A percentile compares a stretch with the other conserved stretches of the same genome.
Evolutionary conservation across 2,113 vertebrate species (phyloP).

Genomic region (Trichomycterus rosablanca): DNA sequence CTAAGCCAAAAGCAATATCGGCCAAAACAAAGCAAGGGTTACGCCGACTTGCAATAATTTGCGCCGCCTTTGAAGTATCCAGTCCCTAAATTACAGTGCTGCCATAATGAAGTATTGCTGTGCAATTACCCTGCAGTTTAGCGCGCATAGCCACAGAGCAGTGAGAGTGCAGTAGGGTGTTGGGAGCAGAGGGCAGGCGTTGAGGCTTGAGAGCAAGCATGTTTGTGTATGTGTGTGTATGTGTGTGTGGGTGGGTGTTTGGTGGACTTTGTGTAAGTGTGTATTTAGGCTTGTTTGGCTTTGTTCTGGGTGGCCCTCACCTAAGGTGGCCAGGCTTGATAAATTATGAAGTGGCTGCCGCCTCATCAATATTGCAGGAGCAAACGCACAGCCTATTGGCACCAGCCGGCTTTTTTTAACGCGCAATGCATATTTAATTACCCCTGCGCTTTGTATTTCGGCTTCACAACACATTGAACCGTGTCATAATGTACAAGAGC

Average conservation of each 20-base stretch:
- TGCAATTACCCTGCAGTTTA: slow-evolving; percentile 53
- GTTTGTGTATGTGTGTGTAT: slow-evolving; percentile 22
- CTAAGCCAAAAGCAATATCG: slow-evolving; percentile 54
- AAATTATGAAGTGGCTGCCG: slow-evolving; percentile 69
- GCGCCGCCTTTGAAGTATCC: slow-evolving; percentile 65
- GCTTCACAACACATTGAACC: slow-evolving; percentile 9
- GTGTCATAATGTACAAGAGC: neutral
- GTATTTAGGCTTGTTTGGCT: slow-evolving; percentile 57
- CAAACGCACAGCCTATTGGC: slow-evolving; percentile 73
- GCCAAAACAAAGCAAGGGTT: slow-evolving; percentile 60
- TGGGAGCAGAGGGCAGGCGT: slow-evolving; percentile 40
- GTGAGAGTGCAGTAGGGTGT: slow-evolving; percentile 46
- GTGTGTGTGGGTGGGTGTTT: slow-evolving; percentile 18
- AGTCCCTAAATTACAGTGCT: slow-evolving; percentile 68
- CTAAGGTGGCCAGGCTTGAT: slow-evolving; percentile 63
- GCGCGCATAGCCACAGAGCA: slow-evolving; percentile 46
- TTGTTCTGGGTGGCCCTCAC: slow-evolving; percentile 60
- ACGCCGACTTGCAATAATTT: slow-evolving; percentile 59
- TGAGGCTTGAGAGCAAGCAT: slow-evolving; percentile 38
- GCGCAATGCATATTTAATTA: slow-evolving; percentile 80
- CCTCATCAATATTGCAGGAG: slow-evolving; percentile 75
- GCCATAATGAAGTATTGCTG: slow-evolving; percentile 70
- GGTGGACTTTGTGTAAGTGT: slow-evolving; percentile 20
- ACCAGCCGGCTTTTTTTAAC: slow-evolving; percentile 69
- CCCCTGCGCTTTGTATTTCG: slow-evolving; percentile 43